Conservation (phyloP, 2,113 vertebrate genomes). For the Embiotoca jacksoni region DNA sequence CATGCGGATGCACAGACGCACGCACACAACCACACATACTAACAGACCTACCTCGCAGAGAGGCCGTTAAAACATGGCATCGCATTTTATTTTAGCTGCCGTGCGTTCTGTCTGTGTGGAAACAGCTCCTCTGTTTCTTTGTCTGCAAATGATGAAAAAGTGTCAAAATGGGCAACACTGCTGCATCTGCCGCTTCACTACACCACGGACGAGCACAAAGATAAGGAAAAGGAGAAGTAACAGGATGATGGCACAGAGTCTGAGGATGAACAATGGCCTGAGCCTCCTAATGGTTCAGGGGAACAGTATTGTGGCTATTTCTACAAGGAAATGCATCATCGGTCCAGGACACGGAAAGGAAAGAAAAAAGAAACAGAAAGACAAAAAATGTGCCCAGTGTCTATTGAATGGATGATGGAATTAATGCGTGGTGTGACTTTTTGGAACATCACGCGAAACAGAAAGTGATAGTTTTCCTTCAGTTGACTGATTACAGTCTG, state of each 20-base stretch:
- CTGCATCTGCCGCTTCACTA: conserved; percentile 48
- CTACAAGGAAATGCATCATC: conserved; percentile 65
- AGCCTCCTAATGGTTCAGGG: conserved; percentile 60
- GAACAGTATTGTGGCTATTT: conserved; percentile 54
- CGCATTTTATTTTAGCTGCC: conserved; percentile 54
- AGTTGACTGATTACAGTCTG: conserved; percentile 85
- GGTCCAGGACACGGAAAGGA: conserved; percentile 33
- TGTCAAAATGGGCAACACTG: conserved; percentile 58
- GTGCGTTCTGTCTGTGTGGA: conserved; percentile 41
- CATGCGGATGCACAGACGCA: conserved; percentile 12
- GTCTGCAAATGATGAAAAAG: conserved; percentile 69
- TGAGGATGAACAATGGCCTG: conserved; percentile 62
- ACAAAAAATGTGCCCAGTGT: conserved; percentile 61
- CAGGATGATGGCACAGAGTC: conserved; percentile 56
- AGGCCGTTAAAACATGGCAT: conserved; percentile 56
- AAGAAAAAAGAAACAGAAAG: conserved; percentile 23
- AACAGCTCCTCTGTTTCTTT: conserved; percentile 42
- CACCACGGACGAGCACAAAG: conserved; percentile 36
- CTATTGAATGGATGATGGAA: conserved; percentile 72
- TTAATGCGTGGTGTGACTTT: conserved; percentile 77
- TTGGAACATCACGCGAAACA: conserved; percentile 79
- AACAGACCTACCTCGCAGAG: conserved; percentile 27
- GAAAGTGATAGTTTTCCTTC: conserved; percentile 84
- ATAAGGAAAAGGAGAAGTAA: conserved; percentile 57
- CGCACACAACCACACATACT: conserved; percentile 7